phyloP scores from a whole-genome alignment of 2,113 vertebrate species.

The Centrocercus urophasianus region DNA sequence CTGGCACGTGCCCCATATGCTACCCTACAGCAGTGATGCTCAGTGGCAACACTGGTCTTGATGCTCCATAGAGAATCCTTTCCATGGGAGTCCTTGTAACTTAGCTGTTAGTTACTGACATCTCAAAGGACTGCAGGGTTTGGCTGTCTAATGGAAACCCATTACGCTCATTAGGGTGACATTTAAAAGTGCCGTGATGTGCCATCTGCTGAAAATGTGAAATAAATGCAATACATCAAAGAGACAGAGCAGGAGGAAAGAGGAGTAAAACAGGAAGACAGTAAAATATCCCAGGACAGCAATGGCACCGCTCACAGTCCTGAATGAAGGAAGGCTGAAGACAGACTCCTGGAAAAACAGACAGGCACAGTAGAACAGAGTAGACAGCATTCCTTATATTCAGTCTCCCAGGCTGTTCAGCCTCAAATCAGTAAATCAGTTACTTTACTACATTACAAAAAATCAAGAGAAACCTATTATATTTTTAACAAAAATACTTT shows the following conservation, averaged over 20 bases:
- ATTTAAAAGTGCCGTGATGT: background rate
- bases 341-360: background rate
- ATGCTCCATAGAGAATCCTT: background rate
- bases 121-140: background rate
- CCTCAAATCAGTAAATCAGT: background rate
- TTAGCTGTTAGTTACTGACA: background rate
- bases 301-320: background rate
- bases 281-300: background rate
- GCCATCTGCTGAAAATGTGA: background rate
- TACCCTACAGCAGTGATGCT: rapidly evolving
- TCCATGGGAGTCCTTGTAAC: background rate
- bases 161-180: background rate
- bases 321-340: background rate
- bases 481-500: background rate
- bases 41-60: rapidly evolving
- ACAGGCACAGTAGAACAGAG: background rate
- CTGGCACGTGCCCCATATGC: rapidly evolving
- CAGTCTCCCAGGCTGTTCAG: background rate
- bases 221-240: background rate
- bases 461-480: background rate
- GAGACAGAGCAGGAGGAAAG: background rate
- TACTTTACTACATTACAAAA: background rate
- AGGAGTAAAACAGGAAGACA: background rate
- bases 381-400: background rate
- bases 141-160: background rate